Evolutionary conservation across 2,797 vertebrate genomes (phyloP).

Genomic region (Otolemur crassicaudatus): DNA sequence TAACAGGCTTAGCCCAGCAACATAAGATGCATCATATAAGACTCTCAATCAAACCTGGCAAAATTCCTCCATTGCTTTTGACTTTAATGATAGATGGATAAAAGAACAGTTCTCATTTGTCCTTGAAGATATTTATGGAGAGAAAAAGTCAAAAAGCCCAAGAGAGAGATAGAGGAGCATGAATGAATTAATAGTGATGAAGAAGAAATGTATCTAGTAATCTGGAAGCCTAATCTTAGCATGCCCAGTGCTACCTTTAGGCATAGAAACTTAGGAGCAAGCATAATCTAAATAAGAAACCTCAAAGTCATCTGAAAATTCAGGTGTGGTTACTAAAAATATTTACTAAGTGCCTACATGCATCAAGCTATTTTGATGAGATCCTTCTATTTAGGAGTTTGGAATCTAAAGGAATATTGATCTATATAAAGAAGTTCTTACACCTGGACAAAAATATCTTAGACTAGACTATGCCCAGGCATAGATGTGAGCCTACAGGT

Average conservation of each 20-base stretch:
- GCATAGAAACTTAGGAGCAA: conserved; percentile 34
- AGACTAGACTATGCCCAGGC: not conserved
- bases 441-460: not conserved
- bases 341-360: not conserved
- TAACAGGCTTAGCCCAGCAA: not conserved
- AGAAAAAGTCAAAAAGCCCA: not conserved
- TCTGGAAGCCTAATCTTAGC: not conserved
- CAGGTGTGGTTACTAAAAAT: conserved; percentile 33
- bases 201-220: not conserved
- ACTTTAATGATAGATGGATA: not conserved
- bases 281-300: conserved; percentile 54
- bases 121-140: conserved; percentile 55
- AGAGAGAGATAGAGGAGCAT: not conserved
- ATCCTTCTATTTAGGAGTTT: not conserved
- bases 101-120: conserved; percentile 47
- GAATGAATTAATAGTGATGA: not conserved
- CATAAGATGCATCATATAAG: not conserved
- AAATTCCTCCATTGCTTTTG: conserved; percentile 19
- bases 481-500: not conserved
- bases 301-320: conserved; percentile 25
- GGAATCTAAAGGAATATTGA: conserved; percentile 3
- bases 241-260: not conserved
- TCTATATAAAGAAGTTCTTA: not conserved
- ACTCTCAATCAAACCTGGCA: not conserved
- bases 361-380: conserved; percentile 28